Conservation (phyloP, 2,888 invertebrate genomes). For the Lasioglossum lativentre region DNA sequence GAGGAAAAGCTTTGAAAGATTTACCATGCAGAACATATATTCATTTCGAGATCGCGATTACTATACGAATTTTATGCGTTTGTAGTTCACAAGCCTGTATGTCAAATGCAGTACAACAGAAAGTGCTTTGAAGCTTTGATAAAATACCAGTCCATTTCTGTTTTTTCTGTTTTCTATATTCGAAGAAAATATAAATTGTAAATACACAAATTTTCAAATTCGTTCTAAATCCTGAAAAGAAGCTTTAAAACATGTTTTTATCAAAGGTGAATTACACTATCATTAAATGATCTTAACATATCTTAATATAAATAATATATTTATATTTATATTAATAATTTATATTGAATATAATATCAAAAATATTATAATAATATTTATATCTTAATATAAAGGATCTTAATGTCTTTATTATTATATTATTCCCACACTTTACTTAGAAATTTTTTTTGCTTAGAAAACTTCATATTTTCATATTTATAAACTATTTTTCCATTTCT, state of each 20-base stretch:
- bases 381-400: too few relatives aligned
- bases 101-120: constrained; percentile 6
- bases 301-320: too few relatives aligned
- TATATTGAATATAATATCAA: too few relatives aligned
- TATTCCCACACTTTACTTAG: too few relatives aligned
- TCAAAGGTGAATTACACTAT: too few relatives aligned
- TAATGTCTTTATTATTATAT: too few relatives aligned
- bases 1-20: constrained; percentile 1
- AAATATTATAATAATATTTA: too few relatives aligned
- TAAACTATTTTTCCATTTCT: neutral
- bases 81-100: neutral
- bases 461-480: too few relatives aligned
- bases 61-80: constrained; percentile 5
- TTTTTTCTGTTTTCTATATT: neutral
- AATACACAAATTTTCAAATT: neutral
- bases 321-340: too few relatives aligned
- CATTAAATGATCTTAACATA: too few relatives aligned
- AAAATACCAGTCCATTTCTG: neutral
- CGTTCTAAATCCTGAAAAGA: neutral
- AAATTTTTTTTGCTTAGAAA: too few relatives aligned
- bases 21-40: neutral
- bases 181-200: neutral
- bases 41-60: neutral
- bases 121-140: neutral
- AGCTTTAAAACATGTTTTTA: too few relatives aligned